Evolutionary conservation across 2,888 invertebrate genomes (phyloP).

Genomic region (Pseudococcus jackbeardsleyi): DNA sequence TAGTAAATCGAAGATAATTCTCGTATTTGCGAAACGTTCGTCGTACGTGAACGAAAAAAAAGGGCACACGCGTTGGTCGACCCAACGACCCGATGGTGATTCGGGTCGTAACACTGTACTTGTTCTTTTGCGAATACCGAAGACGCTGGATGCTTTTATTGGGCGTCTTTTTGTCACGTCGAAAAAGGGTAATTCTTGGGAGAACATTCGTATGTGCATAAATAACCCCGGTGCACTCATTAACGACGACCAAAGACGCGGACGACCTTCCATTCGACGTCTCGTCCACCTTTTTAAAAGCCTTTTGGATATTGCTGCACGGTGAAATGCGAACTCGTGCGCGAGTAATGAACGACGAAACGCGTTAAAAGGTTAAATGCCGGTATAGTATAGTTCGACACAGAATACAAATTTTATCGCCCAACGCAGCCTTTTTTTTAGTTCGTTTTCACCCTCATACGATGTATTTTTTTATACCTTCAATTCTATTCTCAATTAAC

Average conservation of each 20-base stretch:
- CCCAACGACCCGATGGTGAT: not conserved
- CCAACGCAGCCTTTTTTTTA: not conserved
- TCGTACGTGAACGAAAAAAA: too few species aligned
- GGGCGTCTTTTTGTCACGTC: not conserved
- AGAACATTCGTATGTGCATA: conserved; percentile 21
- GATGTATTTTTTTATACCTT: not conserved
- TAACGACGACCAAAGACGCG: not conserved
- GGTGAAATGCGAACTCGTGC: conserved; percentile 9
- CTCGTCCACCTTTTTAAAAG: not conserved
- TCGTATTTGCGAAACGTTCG: not conserved
- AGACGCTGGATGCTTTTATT: too few species aligned
- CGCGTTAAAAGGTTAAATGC: conserved; percentile 36
- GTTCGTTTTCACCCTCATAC: not conserved
- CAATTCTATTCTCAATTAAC: conserved; percentile 29
- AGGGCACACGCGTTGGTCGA: not conserved
- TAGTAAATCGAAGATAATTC: not conserved
- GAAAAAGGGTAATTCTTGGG: conserved; percentile 4
- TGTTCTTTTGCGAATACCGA: not conserved
- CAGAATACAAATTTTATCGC: conserved; percentile 26
- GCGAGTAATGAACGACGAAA: conserved; percentile 16
- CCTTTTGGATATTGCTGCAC: not conserved
- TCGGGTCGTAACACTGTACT: not conserved
- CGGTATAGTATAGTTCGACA: conserved; percentile 12
- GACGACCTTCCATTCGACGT: not conserved
- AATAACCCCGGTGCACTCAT: conserved; percentile 1